Conservation (phyloP, 1,140 invertebrate species). For the Drosophila varians region DNA sequence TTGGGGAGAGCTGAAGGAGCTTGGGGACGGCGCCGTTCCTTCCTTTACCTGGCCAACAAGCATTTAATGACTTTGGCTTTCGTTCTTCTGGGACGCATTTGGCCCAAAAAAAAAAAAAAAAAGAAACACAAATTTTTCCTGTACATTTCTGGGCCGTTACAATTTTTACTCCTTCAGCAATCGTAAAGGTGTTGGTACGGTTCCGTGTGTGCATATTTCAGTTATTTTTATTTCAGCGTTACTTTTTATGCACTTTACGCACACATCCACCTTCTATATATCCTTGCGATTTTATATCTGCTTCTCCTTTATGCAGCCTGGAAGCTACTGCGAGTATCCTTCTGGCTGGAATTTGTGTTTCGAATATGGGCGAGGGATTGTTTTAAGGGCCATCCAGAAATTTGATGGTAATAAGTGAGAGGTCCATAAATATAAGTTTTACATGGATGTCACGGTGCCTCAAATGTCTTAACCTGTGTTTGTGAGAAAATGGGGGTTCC, state of each 20-base stretch:
- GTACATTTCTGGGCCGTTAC: constrained; percentile 55
- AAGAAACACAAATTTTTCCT: constrained; percentile 64
- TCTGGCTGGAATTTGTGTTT: constrained; percentile 7
- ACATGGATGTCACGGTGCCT: not conserved
- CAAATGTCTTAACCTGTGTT: too few species aligned
- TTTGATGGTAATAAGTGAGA: not conserved
- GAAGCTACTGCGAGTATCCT: constrained; percentile 1
- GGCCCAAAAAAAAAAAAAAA: constrained; percentile 21
- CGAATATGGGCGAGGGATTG: not conserved
- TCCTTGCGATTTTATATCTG: constrained; percentile 56
- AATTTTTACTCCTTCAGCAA: constrained; percentile 72
- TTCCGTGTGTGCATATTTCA: constrained; percentile 68
- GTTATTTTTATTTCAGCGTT: constrained; percentile 74
- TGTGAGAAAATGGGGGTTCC: too few species aligned
- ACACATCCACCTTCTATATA: constrained; percentile 1
- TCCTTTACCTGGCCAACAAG: constrained; percentile 53
- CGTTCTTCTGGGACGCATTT: constrained; percentile 77
- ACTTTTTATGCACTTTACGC: constrained; percentile 68
- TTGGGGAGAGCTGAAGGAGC: constrained; percentile 45
- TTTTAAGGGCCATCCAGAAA: not conserved
- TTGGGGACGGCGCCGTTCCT: not conserved
- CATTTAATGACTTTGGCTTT: constrained; percentile 80
- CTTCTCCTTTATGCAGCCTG: constrained; percentile 29
- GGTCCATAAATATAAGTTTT: not conserved
- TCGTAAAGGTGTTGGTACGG: constrained; percentile 60